A percentile compares a stretch with the other conserved stretches of the same genome.
Evolutionary conservation across 2,113 vertebrate species (phyloP).

Genomic region (Ctenodactylus gundi): DNA sequence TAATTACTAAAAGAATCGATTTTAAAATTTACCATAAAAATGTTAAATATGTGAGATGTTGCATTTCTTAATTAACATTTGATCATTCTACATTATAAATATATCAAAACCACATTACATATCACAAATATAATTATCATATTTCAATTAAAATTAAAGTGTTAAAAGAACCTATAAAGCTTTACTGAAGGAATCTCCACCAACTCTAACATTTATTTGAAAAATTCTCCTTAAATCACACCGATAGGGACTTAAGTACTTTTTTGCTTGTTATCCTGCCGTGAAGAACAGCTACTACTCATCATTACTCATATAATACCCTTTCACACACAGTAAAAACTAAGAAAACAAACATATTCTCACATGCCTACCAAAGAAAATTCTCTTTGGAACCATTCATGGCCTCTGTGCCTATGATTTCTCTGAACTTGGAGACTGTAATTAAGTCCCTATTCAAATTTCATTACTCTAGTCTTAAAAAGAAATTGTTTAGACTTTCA

Average conservation of each 20-base stretch:
- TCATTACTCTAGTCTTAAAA: constrained; percentile 34
- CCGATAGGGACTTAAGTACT: constrained; percentile 17
- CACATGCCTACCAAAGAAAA: constrained; percentile 48
- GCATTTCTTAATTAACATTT: background rate
- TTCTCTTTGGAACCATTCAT: constrained; percentile 5
- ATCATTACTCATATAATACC: constrained; percentile 29
- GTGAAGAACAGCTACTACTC: constrained; percentile 39
- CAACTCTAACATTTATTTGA: background rate
- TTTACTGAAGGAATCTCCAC: background rate
- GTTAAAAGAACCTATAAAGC: background rate
- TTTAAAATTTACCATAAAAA: background rate
- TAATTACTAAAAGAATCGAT: background rate
- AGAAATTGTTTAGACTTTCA: constrained; percentile 40
- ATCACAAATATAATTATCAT: background rate
- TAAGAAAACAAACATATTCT: constrained; percentile 43
- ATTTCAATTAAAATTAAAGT: background rate
- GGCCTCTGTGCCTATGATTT: constrained; percentile 40
- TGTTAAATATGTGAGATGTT: background rate
- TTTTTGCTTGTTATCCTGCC: background rate
- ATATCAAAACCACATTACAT: background rate
- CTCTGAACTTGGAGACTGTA: constrained; percentile 47
- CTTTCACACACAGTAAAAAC: constrained; percentile 34
- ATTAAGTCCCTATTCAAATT: constrained; percentile 63
- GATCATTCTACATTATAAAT: background rate
- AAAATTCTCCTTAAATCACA: constrained; percentile 17